Evolutionary conservation across 2,113 vertebrate species (phyloP).

Genomic region (Heptranchias perlo): DNA sequence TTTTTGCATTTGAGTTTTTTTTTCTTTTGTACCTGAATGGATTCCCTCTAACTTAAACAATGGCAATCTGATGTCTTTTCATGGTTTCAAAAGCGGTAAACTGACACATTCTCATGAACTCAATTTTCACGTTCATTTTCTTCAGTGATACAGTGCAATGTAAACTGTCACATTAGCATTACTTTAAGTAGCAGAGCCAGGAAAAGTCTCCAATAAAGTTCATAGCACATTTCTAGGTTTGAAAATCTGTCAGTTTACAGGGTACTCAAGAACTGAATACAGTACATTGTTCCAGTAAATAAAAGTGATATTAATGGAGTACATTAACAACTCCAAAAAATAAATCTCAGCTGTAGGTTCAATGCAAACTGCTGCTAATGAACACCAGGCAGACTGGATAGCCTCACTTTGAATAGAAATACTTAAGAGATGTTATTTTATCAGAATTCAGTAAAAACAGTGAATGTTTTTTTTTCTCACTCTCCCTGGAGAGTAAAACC

Average conservation of each 20-base stretch:
- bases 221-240: not conserved
- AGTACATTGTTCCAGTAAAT: conserved; percentile 14
- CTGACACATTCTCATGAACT: conserved; percentile 29
- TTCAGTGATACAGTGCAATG: not conserved
- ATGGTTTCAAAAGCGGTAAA: conserved; percentile 21
- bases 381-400: not conserved
- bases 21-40: conserved; percentile 11
- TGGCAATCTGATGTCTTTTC: conserved; percentile 1
- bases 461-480: not conserved
- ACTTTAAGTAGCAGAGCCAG: conserved; percentile 22
- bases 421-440: not conserved
- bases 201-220: conserved; percentile 29
- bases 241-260: conserved; percentile 38
- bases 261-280: not conserved
- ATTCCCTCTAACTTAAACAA: conserved; percentile 25
- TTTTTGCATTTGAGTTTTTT: conserved; percentile 34
- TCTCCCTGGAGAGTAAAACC: not conserved
- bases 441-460: conserved; percentile 16
- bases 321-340: not conserved
- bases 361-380: conserved; percentile 12
- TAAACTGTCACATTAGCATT: conserved; percentile 6
- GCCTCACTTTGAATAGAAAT: not conserved
- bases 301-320: conserved; percentile 13
- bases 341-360: not conserved
- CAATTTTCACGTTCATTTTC: conserved; percentile 29